Percentiles rank a stretch among this genome's conserved stretches.
phyloP scores from a whole-genome alignment of 1,140 invertebrate species.

The Drosophila jambulina region DNA sequence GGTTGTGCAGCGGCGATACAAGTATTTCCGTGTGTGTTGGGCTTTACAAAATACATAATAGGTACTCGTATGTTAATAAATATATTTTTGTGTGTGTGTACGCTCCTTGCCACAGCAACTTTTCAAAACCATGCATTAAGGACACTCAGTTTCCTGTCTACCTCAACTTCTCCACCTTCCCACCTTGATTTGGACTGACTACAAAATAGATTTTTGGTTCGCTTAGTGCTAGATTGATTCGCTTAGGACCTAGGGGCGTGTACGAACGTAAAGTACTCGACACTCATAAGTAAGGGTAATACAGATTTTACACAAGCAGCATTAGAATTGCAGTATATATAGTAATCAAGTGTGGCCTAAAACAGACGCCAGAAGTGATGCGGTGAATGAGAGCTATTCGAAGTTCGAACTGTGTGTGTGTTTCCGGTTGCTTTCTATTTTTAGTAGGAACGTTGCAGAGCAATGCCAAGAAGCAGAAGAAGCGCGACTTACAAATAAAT shows the following conservation, averaged over 20 bases:
- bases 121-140: conserved; percentile 69
- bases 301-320: conserved; percentile 66
- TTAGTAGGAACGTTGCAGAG: conserved; percentile 70
- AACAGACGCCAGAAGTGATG: conserved; percentile 29
- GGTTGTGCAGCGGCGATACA: conserved; percentile 75
- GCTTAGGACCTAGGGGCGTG: conserved; percentile 56
- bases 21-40: conserved; percentile 47
- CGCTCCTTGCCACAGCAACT: conserved; percentile 48
- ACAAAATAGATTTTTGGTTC: conserved; percentile 63
- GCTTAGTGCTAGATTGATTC: conserved; percentile 68
- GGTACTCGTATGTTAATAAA: conserved; percentile 60
- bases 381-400: conserved; percentile 34
- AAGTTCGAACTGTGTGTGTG: conserved; percentile 16
- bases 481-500: conserved; percentile 69
- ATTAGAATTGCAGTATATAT: conserved; percentile 34
- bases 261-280: conserved; percentile 44
- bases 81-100: conserved; percentile 41
- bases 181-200: conserved; percentile 40
- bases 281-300: conserved; percentile 32
- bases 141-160: conserved; percentile 58
- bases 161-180: conserved; percentile 8
- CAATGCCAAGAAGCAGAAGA: conserved; percentile 55
- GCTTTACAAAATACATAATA: conserved; percentile 68
- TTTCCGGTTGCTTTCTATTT: conserved; percentile 37
- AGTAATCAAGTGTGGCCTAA: conserved; percentile 14